Evolutionary conservation across 2,113 vertebrate genomes (phyloP), one percentile per base, ranked within the genome.

Genomic region (Chloebia gouldiae): DNA sequence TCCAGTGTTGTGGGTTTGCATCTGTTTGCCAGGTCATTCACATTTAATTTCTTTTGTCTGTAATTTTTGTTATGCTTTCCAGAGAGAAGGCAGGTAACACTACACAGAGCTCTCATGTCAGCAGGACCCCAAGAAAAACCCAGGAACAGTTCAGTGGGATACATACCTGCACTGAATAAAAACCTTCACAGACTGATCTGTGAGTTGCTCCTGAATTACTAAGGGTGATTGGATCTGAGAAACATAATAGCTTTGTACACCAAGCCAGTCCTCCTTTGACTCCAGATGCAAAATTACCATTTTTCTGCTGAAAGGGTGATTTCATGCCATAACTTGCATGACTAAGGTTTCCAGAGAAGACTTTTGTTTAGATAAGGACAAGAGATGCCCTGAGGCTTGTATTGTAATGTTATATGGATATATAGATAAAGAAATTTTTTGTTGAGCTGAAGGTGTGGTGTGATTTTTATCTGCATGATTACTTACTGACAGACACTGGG

Each of bases 351-450:
- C 87, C 94, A 97, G 95, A 95, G 70, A 72, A 93, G 80, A 93
- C 96, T 97, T 97, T 97, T 97, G 97, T 97, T 97, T 96, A 96
- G 95, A 97, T 97, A 97, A 97, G 95, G 93, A 95, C 95, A 96
- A 96, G 95, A 96, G 80, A 94, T 96, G 92, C 96, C 97, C 95
- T 39, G 85, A 94, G 94, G 97, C 97, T 94, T 86, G 76, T 95
- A 95, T 96, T 96, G 96, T 95, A 95, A 93, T 96, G 94, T 88
- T 97, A 86, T 93, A 94, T 76, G 95, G 92, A 88, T 96, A 90
- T 83, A 95, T 70, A 95, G 92, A 96, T 93, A 93, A 94, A 79
- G 80, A 81, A 63, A 39, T 95, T 95, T 96, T 96, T 95, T 97
- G 93, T 95, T 78, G 90, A 95, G 93, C 90, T 68, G 76, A 97